These are phyloP conservation scores for Aphidius ervi DNA, from an alignment of 1,140 invertebrate species.

Conservation along the genomic window DNA sequence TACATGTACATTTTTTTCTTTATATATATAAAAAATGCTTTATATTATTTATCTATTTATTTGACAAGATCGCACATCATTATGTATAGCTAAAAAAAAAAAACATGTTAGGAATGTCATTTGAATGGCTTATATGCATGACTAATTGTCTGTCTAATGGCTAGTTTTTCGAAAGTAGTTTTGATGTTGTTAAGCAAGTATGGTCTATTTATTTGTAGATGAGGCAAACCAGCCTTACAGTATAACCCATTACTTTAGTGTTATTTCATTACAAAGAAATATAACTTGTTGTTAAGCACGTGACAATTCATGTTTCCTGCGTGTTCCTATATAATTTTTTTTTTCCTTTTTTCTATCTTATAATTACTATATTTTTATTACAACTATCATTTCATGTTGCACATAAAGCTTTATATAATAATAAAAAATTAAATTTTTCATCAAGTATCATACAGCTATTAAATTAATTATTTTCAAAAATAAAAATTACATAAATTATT, in stretches of 20 bases:
- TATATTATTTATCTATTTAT: slow-evolving; percentile 1
- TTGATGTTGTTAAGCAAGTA: slow-evolving; percentile 18
- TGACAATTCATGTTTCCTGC: background rate
- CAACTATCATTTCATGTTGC: no score
- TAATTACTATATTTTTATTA: background rate
- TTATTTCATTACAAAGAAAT: slow-evolving; percentile 8
- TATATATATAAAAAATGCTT: background rate
- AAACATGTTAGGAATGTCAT: slow-evolving; percentile 29
- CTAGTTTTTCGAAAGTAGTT: slow-evolving; percentile 33
- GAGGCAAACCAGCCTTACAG: background rate
- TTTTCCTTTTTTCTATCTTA: background rate
- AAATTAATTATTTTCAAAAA: no score
- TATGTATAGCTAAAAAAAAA: slow-evolving; percentile 21
- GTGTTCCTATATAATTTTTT: background rate
- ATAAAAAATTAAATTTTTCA: no score
- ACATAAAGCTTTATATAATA: no score
- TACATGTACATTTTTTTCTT: background rate
- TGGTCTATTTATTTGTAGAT: background rate
- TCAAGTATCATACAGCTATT: no score
- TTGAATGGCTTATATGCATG: slow-evolving; percentile 34
- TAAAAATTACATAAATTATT: no score
- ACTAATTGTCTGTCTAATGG: slow-evolving; percentile 36
- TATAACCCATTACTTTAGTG: background rate
- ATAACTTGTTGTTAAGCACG: background rate
- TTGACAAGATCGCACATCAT: slow-evolving; percentile 1